Base-by-base conservation (phyloP, 92 coral and sea anemone genomes). In the Porites evermanni region DNA sequence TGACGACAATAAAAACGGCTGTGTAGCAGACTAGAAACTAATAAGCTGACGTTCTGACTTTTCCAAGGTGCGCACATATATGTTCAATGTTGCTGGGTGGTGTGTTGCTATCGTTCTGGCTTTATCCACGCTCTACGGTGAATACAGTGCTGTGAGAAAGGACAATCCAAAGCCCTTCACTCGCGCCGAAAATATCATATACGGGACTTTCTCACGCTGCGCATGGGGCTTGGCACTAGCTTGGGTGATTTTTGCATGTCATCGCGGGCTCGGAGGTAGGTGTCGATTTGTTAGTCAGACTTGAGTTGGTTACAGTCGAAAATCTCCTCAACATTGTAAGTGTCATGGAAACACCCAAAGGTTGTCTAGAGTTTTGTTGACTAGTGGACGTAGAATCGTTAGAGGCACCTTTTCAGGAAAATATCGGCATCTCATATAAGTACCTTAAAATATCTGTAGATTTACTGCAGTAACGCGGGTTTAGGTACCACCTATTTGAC, bases 191-290 rank as follows among this genome's bases (percentile, higher is more conserved):
- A 89, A 91, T 14, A 69, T 95, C 77, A 72, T 70, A 60, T 95
- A 93, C 89, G 95, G 93, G 56, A 91, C 96, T 9, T 95, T 95
- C 29, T 64, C 91, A 19, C 88, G 95, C 10, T 67, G 87, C 56
- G 89, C 94, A 4, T 95, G 96, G 98, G 91, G 96, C 72, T 72
- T 95, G 83, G 96, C 98, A 32, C 84, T 93, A 23, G 98, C 98
- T 1, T 95, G 98, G 98, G 96, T 95, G 88, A 86, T 91, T 32
- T 95, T 91, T 77, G 98, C 93, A 32, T 95, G 98, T 79, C 98
- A 95, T 79, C 81, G 84, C 56, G 98, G 98, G 53, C 83, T 87
- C 63, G 98, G 98, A 64, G 98, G 98, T 95, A 66, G 72, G 91
- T 66, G 14, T 78, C 32, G 4, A 54, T 72, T 29, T 21, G 44